A percentile compares a stretch with the other conserved stretches of the same genome.
phyloP scores from a whole-genome alignment of 2,888 invertebrate species.

The Athalia rosae region DNA sequence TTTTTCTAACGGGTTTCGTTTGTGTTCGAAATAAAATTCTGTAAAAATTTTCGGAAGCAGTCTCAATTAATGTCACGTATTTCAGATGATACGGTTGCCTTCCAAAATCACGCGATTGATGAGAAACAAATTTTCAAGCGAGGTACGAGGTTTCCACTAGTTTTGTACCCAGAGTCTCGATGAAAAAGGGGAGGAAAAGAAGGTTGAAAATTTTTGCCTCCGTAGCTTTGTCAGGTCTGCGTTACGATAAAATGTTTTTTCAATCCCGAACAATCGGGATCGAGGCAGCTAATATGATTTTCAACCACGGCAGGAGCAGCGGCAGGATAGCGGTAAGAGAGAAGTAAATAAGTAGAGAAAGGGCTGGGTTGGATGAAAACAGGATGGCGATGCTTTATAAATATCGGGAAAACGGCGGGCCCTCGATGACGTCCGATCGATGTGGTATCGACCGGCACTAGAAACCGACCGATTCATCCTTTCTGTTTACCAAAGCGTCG shows the following conservation, averaged over 20 bases:
- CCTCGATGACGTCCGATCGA: constrained; percentile 8
- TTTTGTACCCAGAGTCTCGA: neutral
- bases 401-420: constrained; percentile 35
- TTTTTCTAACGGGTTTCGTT: too few species aligned
- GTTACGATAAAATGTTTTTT: constrained; percentile 31
- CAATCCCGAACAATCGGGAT: constrained; percentile 37
- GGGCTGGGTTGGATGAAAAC: constrained; percentile 16
- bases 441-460: constrained; percentile 43
- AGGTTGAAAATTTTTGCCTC: neutral
- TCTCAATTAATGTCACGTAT: too few species aligned
- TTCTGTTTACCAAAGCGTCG: constrained; percentile 41
- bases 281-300: constrained; percentile 29
- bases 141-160: neutral
- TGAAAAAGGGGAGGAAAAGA: neutral
- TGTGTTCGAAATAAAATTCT: too few species aligned
- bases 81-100: too few species aligned
- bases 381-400: constrained; percentile 29
- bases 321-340: neutral
- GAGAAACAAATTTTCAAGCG: neutral
- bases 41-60: too few species aligned
- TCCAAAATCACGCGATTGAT: neutral
- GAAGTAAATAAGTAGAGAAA: constrained; percentile 22
- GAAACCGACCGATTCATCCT: constrained; percentile 40
- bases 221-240: constrained; percentile 1
- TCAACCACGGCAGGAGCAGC: neutral